phyloP scores from a whole-genome alignment of 2,797 vertebrate genomes.

The Schizopygopsis malacanthus region DNA sequence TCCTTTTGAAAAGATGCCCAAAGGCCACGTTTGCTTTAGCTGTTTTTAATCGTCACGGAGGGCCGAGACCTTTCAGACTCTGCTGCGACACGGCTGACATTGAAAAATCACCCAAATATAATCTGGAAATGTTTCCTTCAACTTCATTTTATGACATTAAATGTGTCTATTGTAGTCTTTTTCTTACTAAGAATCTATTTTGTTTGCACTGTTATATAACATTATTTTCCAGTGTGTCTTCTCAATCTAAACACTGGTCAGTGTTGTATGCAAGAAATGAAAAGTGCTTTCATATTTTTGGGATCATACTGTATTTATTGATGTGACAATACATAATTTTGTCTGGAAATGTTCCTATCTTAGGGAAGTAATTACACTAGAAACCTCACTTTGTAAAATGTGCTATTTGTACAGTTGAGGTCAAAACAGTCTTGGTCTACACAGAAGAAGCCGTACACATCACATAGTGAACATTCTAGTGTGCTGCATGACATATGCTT shows the following conservation, averaged over 20 bases:
- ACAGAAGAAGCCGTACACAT: constrained; percentile 2
- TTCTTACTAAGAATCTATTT: background rate
- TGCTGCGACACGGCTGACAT: background rate
- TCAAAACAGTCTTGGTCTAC: constrained; percentile 37
- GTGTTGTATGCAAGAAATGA: background rate
- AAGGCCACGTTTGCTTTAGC: constrained; percentile 33
- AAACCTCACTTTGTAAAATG: constrained; percentile 16
- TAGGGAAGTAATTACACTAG: constrained; percentile 3
- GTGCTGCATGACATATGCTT: background rate
- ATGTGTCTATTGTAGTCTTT: background rate
- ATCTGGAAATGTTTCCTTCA: background rate
- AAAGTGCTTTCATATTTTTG: constrained; percentile 7
- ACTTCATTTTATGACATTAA: background rate
- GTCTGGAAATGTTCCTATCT: constrained; percentile 2
- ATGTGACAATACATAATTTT: background rate
- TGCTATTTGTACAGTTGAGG: constrained; percentile 15
- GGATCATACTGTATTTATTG: constrained; percentile 42
- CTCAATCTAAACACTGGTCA: background rate
- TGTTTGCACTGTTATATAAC: background rate
- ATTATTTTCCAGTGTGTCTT: background rate
- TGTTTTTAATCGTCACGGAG: constrained; percentile 6
- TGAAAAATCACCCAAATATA: background rate
- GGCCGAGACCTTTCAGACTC: constrained; percentile 9
- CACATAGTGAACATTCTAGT: background rate
- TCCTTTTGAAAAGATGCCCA: constrained; percentile 27